phyloP scores from a whole-genome alignment of 2,888 invertebrate species.

The Synanthedon andrenaeformis region DNA sequence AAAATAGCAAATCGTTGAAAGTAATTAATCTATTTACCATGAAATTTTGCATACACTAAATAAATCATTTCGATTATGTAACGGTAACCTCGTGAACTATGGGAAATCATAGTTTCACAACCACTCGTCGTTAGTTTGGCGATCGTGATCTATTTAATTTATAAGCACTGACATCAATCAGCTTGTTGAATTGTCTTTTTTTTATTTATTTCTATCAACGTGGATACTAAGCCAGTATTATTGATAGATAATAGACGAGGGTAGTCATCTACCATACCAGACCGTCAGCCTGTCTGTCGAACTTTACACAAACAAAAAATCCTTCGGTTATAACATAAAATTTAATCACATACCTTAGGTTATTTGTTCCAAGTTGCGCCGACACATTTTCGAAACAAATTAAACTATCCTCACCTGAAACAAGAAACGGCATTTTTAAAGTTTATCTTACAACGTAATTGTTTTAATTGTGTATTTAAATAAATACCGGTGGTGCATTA shows the following conservation, averaged over 20 bases:
- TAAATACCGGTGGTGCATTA: constrained; percentile 4
- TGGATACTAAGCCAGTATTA: too few relatives aligned
- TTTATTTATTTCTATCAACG: too few relatives aligned
- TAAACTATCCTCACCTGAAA: constrained; percentile 48
- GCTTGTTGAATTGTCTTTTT: too few relatives aligned
- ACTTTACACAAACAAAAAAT: too few relatives aligned
- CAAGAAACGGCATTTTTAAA: constrained; percentile 21
- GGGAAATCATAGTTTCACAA: constrained; percentile 7
- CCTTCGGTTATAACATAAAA: too few relatives aligned
- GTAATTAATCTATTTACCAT: too few relatives aligned
- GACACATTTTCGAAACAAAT: constrained; percentile 45
- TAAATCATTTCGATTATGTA: too few relatives aligned
- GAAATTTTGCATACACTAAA: too few relatives aligned
- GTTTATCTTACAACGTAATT: constrained; percentile 5
- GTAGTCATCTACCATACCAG: too few relatives aligned
- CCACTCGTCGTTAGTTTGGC: constrained; percentile 5
- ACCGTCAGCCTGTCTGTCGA: too few relatives aligned
- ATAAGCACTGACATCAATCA: neutral
- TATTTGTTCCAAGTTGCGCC: constrained; percentile 39
- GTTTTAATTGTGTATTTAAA: constrained; percentile 3
- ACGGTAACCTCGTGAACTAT: neutral
- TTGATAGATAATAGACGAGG: too few relatives aligned
- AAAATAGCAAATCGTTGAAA: too few relatives aligned
- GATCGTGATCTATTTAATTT: constrained; percentile 5
- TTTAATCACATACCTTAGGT: constrained; percentile 39